Base-by-base conservation (phyloP, 2,888 invertebrate genomes). In the Phoenoteleia sp. region DNA sequence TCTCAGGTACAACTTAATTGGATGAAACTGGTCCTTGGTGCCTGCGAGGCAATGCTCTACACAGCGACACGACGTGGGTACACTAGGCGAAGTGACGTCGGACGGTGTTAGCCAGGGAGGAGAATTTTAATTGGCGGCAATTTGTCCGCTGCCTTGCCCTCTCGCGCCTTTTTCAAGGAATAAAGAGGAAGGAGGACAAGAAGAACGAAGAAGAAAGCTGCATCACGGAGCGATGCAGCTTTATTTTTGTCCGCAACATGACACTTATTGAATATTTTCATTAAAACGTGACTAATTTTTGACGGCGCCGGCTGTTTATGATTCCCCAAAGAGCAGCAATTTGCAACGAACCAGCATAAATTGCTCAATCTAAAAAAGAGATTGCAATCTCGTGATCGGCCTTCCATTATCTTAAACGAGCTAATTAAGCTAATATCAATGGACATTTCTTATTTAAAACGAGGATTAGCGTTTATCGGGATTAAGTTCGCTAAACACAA, bases 1-100 rank as follows among this genome's bases (percentile, higher is more conserved):
- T 84, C 69, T 86, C 79, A 86, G 86, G 87, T 91, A 92, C 93
- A 92, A 92, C 92, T 93, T 93, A 93, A 93, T 93, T 93, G 92
- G 92, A 87, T 86, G 87, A 89, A 91, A 91, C 91, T 91, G 91
- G 92, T 92, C 91, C 88, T 88, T 79, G 74, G 88, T 74, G 84
- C 81, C 82, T 80, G 80, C 79, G 66, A 83, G 79, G 83, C 83
- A 75, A 74, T 79, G 83, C 79, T 79, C 66, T 19, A 83, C 75
- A 75, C 66, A 81, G 69, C 60, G 54, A 75, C 79, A 79, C 67
- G 79, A 72, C 75, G 69, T 54, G 56, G 75, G 62, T 84, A 84
- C 75, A 79, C 84, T 58, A 58, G 82, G 56, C 42, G 69, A 83
- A 71, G 69, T 79, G 84, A 86, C 75, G 75, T 79, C 58, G 79